Conservation (phyloP, 2,888 invertebrate species). For the Zhuqinia jingwanae region DNA sequence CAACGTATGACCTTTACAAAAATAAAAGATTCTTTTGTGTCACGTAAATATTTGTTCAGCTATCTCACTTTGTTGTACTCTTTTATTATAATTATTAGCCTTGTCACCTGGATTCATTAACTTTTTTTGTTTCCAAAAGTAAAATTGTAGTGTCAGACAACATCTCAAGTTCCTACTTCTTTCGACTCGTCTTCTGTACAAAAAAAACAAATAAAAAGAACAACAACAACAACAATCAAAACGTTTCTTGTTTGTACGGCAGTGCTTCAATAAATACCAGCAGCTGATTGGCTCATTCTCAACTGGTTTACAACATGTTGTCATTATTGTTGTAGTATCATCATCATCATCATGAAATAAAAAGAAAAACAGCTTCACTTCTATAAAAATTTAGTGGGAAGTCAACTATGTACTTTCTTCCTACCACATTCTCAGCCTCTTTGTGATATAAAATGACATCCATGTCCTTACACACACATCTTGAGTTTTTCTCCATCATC, state of each 20-base stretch:
- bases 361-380: background rate
- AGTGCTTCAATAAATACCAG: too few species aligned
- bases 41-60: too few species aligned
- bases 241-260: background rate
- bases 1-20: background rate
- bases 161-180: slow-evolving; percentile 30
- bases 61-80: too few species aligned
- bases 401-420: background rate
- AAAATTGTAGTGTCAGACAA: background rate
- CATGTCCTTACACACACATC: background rate
- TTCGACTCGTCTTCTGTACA: slow-evolving; percentile 9
- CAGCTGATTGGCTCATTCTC: background rate
- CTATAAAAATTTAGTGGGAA: too few species aligned
- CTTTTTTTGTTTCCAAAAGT: background rate
- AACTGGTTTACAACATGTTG: background rate
- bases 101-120: too few species aligned
- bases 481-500: slow-evolving; percentile 13
- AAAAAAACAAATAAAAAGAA: background rate
- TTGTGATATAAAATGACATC: slow-evolving; percentile 38
- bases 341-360: background rate
- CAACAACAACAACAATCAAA: background rate
- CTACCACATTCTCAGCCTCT: slow-evolving; percentile 25
- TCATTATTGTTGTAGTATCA: background rate
- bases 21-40: too few species aligned
- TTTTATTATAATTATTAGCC: too few species aligned